These are phyloP conservation scores for Reinhardtius hippoglossoides DNA, from an alignment of 2,113 vertebrate species.

Conservation along the genomic window DNA sequence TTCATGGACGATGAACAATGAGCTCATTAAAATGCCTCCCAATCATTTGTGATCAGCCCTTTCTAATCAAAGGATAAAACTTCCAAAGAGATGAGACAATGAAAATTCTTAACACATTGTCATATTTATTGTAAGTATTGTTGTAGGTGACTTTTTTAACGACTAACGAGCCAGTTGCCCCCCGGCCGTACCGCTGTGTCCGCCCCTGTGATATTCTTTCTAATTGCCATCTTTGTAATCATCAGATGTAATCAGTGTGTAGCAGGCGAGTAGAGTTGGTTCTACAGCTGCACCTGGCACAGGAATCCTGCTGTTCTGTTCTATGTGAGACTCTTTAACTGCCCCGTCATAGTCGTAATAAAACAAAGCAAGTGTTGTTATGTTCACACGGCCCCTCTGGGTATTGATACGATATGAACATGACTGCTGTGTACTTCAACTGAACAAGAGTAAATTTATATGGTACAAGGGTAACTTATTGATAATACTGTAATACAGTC, in stretches of 20 bases:
- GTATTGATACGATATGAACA: constrained; percentile 41
- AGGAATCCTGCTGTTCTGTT: constrained; percentile 31
- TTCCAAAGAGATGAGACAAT: too few species aligned
- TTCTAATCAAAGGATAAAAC: constrained; percentile 47
- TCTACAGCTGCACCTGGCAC: constrained; percentile 52
- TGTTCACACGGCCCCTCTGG: constrained; percentile 40
- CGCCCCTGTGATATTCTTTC: too few species aligned
- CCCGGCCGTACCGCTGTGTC: too few species aligned
- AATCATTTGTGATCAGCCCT: constrained; percentile 59
- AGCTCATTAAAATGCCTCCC: constrained; percentile 66
- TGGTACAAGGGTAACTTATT: constrained; percentile 11
- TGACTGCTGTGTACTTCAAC: constrained; percentile 10
- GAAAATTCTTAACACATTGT: too few species aligned
- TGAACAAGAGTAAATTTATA: constrained; percentile 33
- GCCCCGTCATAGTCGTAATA: constrained; percentile 54
- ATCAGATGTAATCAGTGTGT: constrained; percentile 26
- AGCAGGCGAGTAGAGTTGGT: constrained; percentile 29
- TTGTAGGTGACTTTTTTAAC: too few species aligned
- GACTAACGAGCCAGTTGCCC: too few species aligned
- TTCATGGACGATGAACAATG: constrained; percentile 61
- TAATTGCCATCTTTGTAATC: neutral
- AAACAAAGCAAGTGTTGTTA: constrained; percentile 50
- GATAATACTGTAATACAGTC: neutral
- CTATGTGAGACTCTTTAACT: constrained; percentile 53
- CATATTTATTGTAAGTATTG: too few species aligned